A percentile compares a stretch with the other conserved stretches of the same genome.
Conservation (phyloP, 2,888 invertebrate species). For the Alviniconcha strummeri region DNA sequence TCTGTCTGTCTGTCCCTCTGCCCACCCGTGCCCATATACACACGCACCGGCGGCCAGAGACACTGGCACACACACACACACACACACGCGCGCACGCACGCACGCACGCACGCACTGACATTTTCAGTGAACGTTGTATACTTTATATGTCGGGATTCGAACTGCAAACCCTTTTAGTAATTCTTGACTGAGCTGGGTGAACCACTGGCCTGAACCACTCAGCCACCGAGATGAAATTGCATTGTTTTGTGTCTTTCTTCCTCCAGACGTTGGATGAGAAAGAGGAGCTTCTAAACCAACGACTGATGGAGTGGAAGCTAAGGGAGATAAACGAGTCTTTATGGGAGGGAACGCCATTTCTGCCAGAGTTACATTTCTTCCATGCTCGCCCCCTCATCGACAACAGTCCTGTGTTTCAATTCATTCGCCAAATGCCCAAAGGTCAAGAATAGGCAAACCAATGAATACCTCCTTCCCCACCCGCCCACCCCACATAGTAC, state of each 20-base stretch:
- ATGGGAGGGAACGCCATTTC: constrained; percentile 44
- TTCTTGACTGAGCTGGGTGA: background rate
- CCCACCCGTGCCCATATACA: too few species aligned
- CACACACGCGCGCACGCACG: background rate
- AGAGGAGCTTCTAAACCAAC: constrained; percentile 21
- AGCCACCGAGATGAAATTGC: background rate
- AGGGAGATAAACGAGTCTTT: constrained; percentile 21
- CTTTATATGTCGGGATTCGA: background rate
- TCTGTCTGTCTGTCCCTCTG: too few species aligned
- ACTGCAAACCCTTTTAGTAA: background rate
- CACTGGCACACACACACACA: background rate
- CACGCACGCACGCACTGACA: background rate
- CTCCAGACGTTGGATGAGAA: constrained; percentile 2
- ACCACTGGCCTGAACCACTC: background rate
- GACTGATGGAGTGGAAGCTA: constrained; percentile 27
- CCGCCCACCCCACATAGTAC: background rate
- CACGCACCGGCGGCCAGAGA: background rate
- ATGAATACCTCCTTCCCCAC: background rate
- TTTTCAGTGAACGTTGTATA: too few species aligned
- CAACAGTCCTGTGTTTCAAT: constrained; percentile 42
- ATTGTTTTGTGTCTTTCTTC: background rate
- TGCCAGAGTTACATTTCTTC: constrained; percentile 49
- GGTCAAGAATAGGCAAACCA: constrained; percentile 34
- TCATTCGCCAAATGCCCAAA: constrained; percentile 49
- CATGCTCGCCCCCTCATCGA: constrained; percentile 42